A percentile compares a stretch with the other conserved stretches of the same genome.
These are phyloP conservation scores for Cynoglossus semilaevis DNA, from an alignment of 2,113 vertebrate genomes.

Conservation along the genomic window DNA sequence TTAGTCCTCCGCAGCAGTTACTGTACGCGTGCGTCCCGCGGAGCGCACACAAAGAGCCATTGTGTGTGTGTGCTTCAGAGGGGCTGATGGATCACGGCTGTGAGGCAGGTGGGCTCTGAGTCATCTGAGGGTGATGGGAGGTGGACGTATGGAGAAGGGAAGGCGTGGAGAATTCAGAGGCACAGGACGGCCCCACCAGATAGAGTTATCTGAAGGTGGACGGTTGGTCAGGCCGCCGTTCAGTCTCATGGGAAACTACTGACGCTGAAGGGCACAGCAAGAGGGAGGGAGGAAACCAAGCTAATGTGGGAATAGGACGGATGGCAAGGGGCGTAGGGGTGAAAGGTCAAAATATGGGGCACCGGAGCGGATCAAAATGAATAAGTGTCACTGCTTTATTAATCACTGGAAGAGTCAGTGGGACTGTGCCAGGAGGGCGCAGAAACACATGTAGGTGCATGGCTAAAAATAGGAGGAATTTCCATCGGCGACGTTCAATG, in stretches of 20 bases:
- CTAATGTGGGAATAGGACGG: conserved; percentile 46
- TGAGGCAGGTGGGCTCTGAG: conserved; percentile 57
- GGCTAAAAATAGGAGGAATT: conserved; percentile 17
- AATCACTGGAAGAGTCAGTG: conserved; percentile 7
- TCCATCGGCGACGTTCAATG: conserved; percentile 6
- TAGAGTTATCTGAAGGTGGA: conserved; percentile 41
- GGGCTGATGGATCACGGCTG: conserved; percentile 67
- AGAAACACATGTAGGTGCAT: neutral
- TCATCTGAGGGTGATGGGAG: conserved; percentile 49
- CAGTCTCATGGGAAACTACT: conserved; percentile 55
- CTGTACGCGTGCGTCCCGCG: conserved; percentile 34
- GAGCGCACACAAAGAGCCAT: conserved; percentile 37
- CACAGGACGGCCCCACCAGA: conserved; percentile 27
- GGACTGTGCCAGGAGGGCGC: neutral
- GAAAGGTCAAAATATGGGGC: conserved; percentile 24
- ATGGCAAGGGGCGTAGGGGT: conserved; percentile 18
- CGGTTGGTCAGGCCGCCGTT: conserved; percentile 50
- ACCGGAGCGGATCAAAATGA: conserved; percentile 19
- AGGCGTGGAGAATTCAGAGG: conserved; percentile 29
- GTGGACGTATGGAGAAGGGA: conserved; percentile 38
- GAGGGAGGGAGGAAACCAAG: conserved; percentile 18
- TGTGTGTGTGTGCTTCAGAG: conserved; percentile 41
- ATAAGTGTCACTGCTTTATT: conserved; percentile 10
- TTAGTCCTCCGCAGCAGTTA: conserved; percentile 55
- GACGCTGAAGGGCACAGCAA: conserved; percentile 48